Evolutionary conservation across 2,113 vertebrate species (phyloP), one percentile per base, ranked within the genome.

Genomic region (Pampusana beccarii): DNA sequence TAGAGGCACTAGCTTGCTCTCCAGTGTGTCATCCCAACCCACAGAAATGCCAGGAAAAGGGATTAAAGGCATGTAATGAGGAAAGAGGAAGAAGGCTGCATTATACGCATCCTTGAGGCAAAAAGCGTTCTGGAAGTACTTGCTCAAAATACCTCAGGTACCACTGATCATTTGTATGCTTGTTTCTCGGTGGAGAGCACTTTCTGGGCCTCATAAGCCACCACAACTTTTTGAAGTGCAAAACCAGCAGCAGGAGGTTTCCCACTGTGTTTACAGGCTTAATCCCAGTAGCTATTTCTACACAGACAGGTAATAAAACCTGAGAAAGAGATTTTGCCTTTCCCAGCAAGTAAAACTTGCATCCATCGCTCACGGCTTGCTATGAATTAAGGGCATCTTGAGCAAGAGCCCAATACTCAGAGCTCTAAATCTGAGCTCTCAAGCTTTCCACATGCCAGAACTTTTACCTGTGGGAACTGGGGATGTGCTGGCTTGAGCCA

Each of bases 341-440:
- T 73, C 34, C 38, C 16, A 38, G 50, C 15, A 74, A 31, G 24
- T 11, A 69, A 69, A 51, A 31, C 29, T 31, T 80, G 34, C 1
- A 2, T 31, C 74, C 36, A 26, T 23, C 69, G 13, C 33, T 67
- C 36, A 51, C 0, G 0, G 10, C 25, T 65, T 28, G 31, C n/a
- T 64, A 20, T 36, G 38, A 81, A 60, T 66, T 65, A 48, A 60
- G 36, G 11, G 5, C 6, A 15, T 11, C 23, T 73, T 38, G 34
- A 84, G 34, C 34, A 84, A 36, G 3, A 33, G 58, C 10, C 25
- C 29, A 40, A 19, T 23, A 33, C 16, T 50, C 24, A 51, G 56
- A 57, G 11, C 33, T 80, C 80, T 74, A 57, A 42, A 50, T 44
- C 67, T 26, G 46, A 73, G 62, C 19, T 54, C 48, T 34, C 19